phyloP scores from a whole-genome alignment of 1,140 invertebrate genomes.

The Bombus pyrosoma region DNA sequence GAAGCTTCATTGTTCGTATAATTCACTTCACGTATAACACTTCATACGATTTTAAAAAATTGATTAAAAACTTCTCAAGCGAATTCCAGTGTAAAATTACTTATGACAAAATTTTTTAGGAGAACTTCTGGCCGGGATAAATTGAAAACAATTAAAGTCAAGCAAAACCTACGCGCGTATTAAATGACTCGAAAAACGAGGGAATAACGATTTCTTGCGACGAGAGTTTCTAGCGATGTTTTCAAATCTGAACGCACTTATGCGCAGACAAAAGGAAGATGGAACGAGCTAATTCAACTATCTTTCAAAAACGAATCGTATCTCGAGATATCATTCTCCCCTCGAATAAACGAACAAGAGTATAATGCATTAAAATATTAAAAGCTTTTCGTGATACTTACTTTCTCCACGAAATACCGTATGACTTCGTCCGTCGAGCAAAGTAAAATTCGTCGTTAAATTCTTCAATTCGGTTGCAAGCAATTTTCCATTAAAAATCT shows the following conservation, averaged over 20 bases:
- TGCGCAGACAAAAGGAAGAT: background rate
- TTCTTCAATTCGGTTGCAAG: background rate
- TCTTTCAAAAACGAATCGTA: background rate
- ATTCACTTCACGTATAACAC: background rate
- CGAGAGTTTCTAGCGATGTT: background rate
- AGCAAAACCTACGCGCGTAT: background rate
- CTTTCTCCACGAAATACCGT: background rate
- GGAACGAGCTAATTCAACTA: background rate
- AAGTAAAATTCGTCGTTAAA: conserved; percentile 4
- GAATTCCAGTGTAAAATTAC: background rate
- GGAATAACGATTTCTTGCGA: background rate
- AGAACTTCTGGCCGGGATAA: background rate
- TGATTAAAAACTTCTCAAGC: background rate
- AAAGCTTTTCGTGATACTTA: conserved; percentile 5
- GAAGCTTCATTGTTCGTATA: background rate
- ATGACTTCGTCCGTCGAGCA: background rate
- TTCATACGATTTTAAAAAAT: background rate
- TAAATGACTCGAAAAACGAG: background rate
- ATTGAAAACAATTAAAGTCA: background rate
- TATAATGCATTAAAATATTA: conserved; percentile 8
- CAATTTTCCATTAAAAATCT: background rate
- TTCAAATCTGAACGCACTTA: background rate
- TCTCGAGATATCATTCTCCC: background rate
- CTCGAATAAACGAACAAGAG: background rate
- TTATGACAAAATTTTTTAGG: background rate